phyloP scores from a whole-genome alignment of 2,113 vertebrate species.

The Pedetes capensis region DNA sequence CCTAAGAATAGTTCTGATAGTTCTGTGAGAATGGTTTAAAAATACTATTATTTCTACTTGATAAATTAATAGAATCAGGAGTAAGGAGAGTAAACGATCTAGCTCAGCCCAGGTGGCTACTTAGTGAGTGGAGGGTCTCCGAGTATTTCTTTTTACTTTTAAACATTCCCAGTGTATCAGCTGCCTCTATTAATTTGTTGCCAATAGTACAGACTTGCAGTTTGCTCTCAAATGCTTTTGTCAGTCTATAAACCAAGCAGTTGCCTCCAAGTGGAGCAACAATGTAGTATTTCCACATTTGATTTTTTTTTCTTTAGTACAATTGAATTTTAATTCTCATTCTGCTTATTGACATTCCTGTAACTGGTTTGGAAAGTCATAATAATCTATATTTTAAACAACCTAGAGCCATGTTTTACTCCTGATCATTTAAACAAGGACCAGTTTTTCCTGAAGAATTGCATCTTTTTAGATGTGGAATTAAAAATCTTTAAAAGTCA shows the following conservation, averaged over 20 bases:
- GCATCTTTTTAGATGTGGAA: background rate
- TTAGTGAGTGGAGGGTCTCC: background rate
- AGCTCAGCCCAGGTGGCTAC: background rate
- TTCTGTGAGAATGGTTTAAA: background rate
- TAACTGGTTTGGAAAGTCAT: background rate
- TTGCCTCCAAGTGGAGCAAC: background rate
- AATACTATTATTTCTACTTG: background rate
- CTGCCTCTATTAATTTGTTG: background rate
- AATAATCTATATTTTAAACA: background rate
- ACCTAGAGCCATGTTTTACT: background rate
- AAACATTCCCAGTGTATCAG: background rate
- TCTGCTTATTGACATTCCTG: background rate
- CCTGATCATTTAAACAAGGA: background rate
- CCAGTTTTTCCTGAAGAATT: background rate
- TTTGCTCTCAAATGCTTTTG: background rate
- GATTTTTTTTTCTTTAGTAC: background rate
- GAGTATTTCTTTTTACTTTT: background rate
- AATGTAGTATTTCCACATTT: fast-evolving
- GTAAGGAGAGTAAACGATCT: background rate
- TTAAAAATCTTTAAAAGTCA: background rate
- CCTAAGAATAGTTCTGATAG: background rate
- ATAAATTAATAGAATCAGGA: background rate
- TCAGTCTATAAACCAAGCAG: background rate
- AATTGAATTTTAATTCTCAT: background rate
- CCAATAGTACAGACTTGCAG: background rate